Base-by-base conservation (phyloP, 2,113 vertebrate species). In the Centrocercus urophasianus region DNA sequence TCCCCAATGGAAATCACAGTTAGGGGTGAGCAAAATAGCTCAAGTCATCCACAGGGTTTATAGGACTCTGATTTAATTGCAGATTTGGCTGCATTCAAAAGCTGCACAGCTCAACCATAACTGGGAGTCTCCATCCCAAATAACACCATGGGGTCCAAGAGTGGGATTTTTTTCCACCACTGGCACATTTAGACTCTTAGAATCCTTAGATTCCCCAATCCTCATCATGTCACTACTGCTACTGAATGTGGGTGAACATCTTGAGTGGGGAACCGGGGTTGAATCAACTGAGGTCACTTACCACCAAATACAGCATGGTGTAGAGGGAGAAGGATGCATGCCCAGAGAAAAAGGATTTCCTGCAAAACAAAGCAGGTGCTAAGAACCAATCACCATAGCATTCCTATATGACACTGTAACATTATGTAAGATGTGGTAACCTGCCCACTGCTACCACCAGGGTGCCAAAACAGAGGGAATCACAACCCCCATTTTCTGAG, bases 281-380 rank as follows among this genome's bases (percentile, higher is more conserved):
- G 50, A 36, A 16, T 18, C 45, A 42, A 28, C n/a, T 6, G 48
- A 78, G 27, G 50, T 83, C 89, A 99, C 99, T 99, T 98, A 99
- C 99, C 98, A 99, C 98, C 97, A 99, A 97, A 95, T 99, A 99
- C 88, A 99, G 98, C 99, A 99, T 99, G 83, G 99, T 98, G 91
- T 98, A 99, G 98, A 99, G 98, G 47, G 99, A 99, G 97, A 99
- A 99, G 67, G 99, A 99, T 10, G 99, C 99, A 0, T 99, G 99
- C 96, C 99, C 99, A 0, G 99, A 99, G 98, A 99, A 99, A 98
- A 99, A 99, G 87, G 99, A 99, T 97, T 99, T 99, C 98, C 99
- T 99, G 97, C 20, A 98, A 98, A 94, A 97, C 71, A 94, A 96
- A 97, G 91, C 92, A 79, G 93, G n/a, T 66, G 73, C 65, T 92